These are phyloP conservation scores for Zaprionus tsacasi DNA, from an alignment of 1,140 invertebrate genomes.

Conservation along the genomic window DNA sequence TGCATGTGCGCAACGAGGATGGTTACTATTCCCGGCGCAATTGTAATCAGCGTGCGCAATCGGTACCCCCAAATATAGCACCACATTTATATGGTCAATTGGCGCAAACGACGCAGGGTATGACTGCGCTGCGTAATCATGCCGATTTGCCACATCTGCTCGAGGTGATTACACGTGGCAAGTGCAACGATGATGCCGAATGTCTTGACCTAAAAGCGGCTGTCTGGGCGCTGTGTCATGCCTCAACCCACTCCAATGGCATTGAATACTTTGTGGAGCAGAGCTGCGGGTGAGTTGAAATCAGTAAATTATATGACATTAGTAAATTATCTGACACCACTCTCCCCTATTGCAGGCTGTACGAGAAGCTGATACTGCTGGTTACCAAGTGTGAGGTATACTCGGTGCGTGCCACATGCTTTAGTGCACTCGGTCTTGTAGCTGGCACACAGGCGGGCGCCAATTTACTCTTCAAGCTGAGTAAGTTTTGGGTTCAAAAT, in stretches of 20 bases:
- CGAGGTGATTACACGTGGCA: conserved; percentile 85
- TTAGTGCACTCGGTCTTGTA: conserved; percentile 93
- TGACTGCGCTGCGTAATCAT: conserved; percentile 87
- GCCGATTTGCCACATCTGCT: conserved; percentile 84
- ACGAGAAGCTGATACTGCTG: conserved; percentile 85
- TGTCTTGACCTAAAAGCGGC: conserved; percentile 93
- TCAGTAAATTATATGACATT: too few relatives aligned
- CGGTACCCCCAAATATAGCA: conserved; percentile 86
- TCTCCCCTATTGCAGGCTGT: conserved; percentile 51
- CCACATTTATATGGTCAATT: conserved; percentile 96
- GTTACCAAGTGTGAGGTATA: conserved; percentile 92
- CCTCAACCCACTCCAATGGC: conserved; percentile 90
- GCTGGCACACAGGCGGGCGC: conserved; percentile 92
- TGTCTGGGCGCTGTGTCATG: conserved; percentile 94
- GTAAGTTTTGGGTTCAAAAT: conserved; percentile 84
- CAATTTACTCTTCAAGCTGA: conserved; percentile 89
- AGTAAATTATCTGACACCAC: too few relatives aligned
- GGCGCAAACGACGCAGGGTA: conserved; percentile 90
- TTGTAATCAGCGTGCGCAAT: conserved; percentile 80
- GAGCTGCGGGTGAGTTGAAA: conserved; percentile 55
- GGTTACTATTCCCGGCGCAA: conserved; percentile 89
- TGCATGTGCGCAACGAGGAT: conserved; percentile 92
- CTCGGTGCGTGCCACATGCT: conserved; percentile 94
- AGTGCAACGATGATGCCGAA: conserved; percentile 87
- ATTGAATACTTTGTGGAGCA: conserved; percentile 88